phyloP scores from a whole-genome alignment of 2,113 vertebrate genomes.

The Ammodytes marinus region DNA sequence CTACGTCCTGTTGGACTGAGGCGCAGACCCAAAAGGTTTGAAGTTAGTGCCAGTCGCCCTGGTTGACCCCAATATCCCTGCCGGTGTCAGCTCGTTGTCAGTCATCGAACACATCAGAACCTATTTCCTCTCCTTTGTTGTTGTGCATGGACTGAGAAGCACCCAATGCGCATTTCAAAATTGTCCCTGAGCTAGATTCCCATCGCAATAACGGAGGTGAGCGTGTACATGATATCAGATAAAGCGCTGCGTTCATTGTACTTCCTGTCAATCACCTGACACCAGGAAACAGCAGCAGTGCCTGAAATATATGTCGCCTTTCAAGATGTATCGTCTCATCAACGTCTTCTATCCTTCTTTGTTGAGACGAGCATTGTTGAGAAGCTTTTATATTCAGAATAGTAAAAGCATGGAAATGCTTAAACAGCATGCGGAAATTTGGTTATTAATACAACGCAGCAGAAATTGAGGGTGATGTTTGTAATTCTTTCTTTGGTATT shows the following conservation, averaged over 20 bases:
- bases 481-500: too few species aligned
- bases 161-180: conserved; percentile 19
- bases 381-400: background rate
- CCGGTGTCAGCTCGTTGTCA: conserved; percentile 19
- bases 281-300: conserved; percentile 38
- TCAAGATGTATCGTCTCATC: conserved; percentile 21
- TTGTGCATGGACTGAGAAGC: conserved; percentile 8
- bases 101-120: background rate
- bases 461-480: too few species aligned
- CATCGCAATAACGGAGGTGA: conserved; percentile 39
- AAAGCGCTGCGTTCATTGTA: conserved; percentile 42
- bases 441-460: too few species aligned
- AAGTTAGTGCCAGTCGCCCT: conserved; percentile 24
- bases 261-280: conserved; percentile 51
- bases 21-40: background rate
- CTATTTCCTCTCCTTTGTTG: conserved; percentile 9
- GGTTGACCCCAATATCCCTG: conserved; percentile 5
- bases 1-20: background rate
- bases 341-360: conserved; percentile 14
- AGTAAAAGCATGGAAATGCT: background rate
- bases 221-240: conserved; percentile 31
- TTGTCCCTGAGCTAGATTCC: conserved; percentile 41
- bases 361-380: background rate
- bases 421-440: too few species aligned
- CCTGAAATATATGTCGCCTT: conserved; percentile 11